phyloP scores from a whole-genome alignment of 1,140 invertebrate species.

The Druon quercuslanigerum region DNA sequence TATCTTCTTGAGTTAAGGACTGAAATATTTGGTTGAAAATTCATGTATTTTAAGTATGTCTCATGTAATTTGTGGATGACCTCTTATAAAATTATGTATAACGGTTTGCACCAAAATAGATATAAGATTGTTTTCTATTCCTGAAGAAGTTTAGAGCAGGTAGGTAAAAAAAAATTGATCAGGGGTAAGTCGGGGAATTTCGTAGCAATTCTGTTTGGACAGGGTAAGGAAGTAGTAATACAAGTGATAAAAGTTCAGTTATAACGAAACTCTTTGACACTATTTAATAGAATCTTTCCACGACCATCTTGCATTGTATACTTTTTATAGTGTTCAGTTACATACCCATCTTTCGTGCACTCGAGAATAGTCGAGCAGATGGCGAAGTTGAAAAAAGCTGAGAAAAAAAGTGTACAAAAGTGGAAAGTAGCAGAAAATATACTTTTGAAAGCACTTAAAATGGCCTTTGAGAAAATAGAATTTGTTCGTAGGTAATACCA shows the following conservation, averaged over 20 bases:
- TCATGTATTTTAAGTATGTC: too few species aligned
- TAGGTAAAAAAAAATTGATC: too few species aligned
- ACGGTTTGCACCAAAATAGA: too few species aligned
- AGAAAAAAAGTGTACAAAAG: constrained; percentile 22
- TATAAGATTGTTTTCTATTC: too few species aligned
- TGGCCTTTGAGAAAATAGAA: constrained; percentile 58
- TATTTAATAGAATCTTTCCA: neutral
- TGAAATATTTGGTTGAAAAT: too few species aligned
- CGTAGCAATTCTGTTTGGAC: too few species aligned
- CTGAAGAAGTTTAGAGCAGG: too few species aligned
- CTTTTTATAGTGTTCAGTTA: neutral
- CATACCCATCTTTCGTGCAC: neutral
- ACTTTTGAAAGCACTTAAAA: constrained; percentile 57
- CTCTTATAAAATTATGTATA: too few species aligned
- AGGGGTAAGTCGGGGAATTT: too few species aligned
- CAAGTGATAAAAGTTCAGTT: neutral
- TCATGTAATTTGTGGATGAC: too few species aligned
- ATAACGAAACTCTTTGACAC: neutral
- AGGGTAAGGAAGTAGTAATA: too few species aligned
- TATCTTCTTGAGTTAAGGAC: too few species aligned
- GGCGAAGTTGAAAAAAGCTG: constrained; percentile 5
- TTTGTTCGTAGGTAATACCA: constrained; percentile 40
- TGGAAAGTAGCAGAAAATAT: constrained; percentile 47
- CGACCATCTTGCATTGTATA: constrained; percentile 1
- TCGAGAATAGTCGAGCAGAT: constrained; percentile 10